Evolutionary conservation across 2,797 vertebrate genomes (phyloP).

Genomic region (Platyrinchus mystaceus): DNA sequence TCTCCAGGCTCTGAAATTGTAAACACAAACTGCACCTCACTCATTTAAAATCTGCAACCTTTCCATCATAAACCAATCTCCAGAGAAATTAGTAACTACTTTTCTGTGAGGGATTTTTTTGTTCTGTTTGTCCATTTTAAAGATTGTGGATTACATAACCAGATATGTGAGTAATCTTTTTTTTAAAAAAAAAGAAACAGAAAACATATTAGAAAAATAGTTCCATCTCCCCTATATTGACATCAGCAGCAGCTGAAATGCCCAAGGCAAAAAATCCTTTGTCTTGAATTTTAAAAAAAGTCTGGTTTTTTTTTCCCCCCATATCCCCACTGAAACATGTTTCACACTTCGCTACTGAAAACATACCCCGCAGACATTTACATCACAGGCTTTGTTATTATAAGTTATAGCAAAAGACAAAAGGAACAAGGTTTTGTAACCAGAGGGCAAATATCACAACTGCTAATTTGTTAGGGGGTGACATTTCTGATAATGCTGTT

Average conservation of each 20-base stretch:
- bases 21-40: background rate
- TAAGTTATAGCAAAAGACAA: conserved; percentile 68
- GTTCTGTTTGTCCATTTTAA: background rate
- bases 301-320: background rate
- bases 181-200: background rate
- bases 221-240: background rate
- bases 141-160: conserved; percentile 9
- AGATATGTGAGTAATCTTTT: background rate
- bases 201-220: conserved; percentile 1
- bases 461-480: conserved; percentile 71
- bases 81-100: background rate
- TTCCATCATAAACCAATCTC: background rate
- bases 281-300: conserved; percentile 34
- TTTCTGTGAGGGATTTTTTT: background rate
- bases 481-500: conserved; percentile 69
- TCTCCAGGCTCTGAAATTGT: background rate
- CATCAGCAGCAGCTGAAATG: conserved; percentile 51
- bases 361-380: conserved; percentile 54
- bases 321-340: conserved; percentile 24
- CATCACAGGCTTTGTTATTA: conserved; percentile 52
- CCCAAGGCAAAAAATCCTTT: conserved; percentile 65
- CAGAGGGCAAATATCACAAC: conserved; percentile 66
- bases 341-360: conserved; percentile 51
- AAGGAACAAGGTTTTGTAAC: conserved; percentile 68
- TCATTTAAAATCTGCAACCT: background rate